A percentile compares a stretch with the other conserved stretches of the same genome.
Conservation (phyloP, 2,888 invertebrate species). For the Ferdinandea cuprea region DNA sequence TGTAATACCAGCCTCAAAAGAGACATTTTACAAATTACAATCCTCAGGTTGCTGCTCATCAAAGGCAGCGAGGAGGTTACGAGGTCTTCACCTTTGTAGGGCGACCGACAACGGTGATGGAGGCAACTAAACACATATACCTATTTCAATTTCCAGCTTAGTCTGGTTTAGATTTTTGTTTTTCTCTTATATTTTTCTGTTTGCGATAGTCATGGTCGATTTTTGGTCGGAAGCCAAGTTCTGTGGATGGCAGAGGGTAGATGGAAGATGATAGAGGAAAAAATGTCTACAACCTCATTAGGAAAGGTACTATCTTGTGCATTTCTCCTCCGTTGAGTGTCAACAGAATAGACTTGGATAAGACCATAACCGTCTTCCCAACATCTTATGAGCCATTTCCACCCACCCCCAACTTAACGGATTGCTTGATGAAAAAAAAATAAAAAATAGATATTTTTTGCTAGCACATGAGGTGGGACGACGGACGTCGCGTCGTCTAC, state of each 20-base stretch:
- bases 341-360: not conserved
- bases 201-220: conserved; percentile 31
- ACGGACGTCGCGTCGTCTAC: not conserved
- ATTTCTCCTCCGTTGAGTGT: conserved; percentile 31
- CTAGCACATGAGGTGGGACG: not conserved
- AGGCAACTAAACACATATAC: not conserved
- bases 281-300: conserved; percentile 46
- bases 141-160: conserved; percentile 16
- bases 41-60: conserved; percentile 72
- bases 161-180: conserved; percentile 25
- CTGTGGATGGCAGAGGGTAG: conserved; percentile 9
- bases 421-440: not conserved
- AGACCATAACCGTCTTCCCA: conserved; percentile 4
- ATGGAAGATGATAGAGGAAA: too few relatives aligned
- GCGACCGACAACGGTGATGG: too few relatives aligned
- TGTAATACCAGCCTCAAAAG: conserved; percentile 49
- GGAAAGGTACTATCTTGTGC: too few relatives aligned
- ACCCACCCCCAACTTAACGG: not conserved
- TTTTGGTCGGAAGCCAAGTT: conserved; percentile 51
- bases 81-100: conserved; percentile 44
- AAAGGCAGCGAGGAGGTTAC: conserved; percentile 55
- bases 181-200: not conserved
- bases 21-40: conserved; percentile 72
- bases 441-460: not conserved
- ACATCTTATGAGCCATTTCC: conserved; percentile 10